Conservation (phyloP, 2,888 invertebrate genomes). For the Drosophila atripex region DNA sequence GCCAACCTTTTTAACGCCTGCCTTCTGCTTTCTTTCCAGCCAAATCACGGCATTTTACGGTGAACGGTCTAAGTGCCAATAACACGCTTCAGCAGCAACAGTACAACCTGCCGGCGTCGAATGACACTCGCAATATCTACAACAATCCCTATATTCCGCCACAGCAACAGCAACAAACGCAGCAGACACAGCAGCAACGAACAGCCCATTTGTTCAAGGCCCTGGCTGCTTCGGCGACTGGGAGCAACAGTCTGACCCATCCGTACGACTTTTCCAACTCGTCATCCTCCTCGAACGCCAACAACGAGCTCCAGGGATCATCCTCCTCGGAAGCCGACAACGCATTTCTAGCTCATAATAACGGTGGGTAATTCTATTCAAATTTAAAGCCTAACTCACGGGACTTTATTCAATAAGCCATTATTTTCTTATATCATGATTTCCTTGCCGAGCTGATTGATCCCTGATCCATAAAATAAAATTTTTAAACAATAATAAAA, state of each 20-base stretch:
- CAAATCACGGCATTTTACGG: slow-evolving; percentile 92
- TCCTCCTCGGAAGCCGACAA: slow-evolving; percentile 86
- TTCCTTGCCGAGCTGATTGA: no score
- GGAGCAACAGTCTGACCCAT: slow-evolving; percentile 65
- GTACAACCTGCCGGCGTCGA: slow-evolving; percentile 85
- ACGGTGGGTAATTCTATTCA: slow-evolving; percentile 68
- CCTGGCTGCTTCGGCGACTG: slow-evolving; percentile 67
- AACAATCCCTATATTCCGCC: slow-evolving; percentile 84
- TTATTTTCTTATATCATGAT: no score
- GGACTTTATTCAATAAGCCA: no score
- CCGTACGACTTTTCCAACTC: slow-evolving; percentile 82
- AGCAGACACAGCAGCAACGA: slow-evolving; percentile 65
- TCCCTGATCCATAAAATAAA: no score
- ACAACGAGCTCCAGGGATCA: slow-evolving; percentile 82
- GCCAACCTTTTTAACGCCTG: slow-evolving; percentile 7
- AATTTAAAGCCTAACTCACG: no score
- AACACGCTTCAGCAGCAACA: slow-evolving; percentile 82
- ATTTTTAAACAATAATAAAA: no score
- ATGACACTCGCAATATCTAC: slow-evolving; percentile 86
- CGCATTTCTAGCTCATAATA: slow-evolving; percentile 88
- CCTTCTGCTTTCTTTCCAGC: slow-evolving; percentile 83
- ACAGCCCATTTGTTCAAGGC: slow-evolving; percentile 80
- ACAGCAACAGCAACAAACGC: slow-evolving; percentile 68
- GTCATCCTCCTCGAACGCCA: slow-evolving; percentile 73
- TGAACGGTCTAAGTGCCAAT: slow-evolving; percentile 84